phyloP scores from a whole-genome alignment of 2,797 vertebrate genomes.

The Gadopsis marmoratus region DNA sequence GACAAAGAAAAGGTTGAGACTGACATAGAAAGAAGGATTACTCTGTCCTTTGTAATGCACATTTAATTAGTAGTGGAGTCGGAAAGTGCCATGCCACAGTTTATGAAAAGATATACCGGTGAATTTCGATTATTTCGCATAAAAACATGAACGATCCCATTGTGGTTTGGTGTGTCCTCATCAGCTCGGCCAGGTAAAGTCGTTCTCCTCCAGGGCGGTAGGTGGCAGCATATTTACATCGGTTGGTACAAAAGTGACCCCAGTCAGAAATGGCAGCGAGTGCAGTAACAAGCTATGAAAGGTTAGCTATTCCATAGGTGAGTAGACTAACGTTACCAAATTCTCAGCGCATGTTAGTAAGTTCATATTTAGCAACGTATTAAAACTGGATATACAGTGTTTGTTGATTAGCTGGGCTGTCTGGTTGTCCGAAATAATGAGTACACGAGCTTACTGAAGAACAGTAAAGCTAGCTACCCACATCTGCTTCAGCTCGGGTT shows the following conservation, averaged over 20 bases:
- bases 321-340: conserved; percentile 30
- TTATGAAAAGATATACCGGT: neutral
- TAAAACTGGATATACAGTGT: rapidly evolving
- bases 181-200: neutral
- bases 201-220: conserved; percentile 44
- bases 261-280: neutral
- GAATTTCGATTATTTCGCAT: neutral
- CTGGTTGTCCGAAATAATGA: neutral
- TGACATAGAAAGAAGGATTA: neutral
- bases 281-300: conserved; percentile 33
- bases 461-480: conserved; percentile 37
- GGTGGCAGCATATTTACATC: conserved; percentile 59
- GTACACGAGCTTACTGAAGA: neutral
- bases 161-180: too few relatives aligned
- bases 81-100: neutral
- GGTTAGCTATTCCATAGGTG: conserved; percentile 62
- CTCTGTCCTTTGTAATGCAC: neutral
- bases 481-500: neutral
- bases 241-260: neutral
- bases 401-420: neutral
- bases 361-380: rapidly evolving
- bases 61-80: neutral
- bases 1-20: neutral
- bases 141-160: neutral
- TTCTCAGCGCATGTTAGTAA: neutral